Conservation (phyloP, 2,797 vertebrate genomes). For the Oryzias sinensis region DNA sequence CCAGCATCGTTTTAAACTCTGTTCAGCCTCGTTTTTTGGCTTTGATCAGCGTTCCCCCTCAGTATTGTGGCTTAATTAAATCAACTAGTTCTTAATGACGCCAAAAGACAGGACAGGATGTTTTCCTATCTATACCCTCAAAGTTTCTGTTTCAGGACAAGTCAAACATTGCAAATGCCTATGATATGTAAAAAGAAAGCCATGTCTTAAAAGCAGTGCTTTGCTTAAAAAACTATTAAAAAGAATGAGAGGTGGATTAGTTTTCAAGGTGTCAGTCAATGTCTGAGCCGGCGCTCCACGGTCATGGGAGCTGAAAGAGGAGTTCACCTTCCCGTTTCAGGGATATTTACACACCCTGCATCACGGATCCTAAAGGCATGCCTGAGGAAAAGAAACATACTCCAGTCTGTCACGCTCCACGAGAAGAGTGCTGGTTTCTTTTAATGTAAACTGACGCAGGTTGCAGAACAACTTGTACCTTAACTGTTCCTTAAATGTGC, state of each 20-base stretch:
- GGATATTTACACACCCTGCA: constrained; percentile 19
- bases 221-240: constrained; percentile 23
- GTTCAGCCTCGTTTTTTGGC: background rate
- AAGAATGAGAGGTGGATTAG: constrained; percentile 5
- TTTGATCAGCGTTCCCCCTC: background rate
- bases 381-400: background rate
- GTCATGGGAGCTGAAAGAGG: constrained; percentile 12
- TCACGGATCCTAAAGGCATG: background rate
- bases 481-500: no score
- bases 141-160: background rate
- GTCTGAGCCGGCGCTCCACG: constrained; percentile 36
- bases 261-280: constrained; percentile 11
- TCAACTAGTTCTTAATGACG: background rate
- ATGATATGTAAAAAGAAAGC: no score
- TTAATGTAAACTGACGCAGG: no score
- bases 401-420: background rate
- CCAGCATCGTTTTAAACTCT: background rate
- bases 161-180: no score
- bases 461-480: no score
- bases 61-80: background rate
- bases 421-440: background rate
- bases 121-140: background rate
- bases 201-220: no score
- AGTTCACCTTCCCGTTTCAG: constrained; percentile 24
- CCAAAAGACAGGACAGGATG: background rate